Percentiles rank a stretch among this genome's conserved stretches.
Evolutionary conservation across 2,113 vertebrate genomes (phyloP).

Genomic region (Carlito syrichta): DNA sequence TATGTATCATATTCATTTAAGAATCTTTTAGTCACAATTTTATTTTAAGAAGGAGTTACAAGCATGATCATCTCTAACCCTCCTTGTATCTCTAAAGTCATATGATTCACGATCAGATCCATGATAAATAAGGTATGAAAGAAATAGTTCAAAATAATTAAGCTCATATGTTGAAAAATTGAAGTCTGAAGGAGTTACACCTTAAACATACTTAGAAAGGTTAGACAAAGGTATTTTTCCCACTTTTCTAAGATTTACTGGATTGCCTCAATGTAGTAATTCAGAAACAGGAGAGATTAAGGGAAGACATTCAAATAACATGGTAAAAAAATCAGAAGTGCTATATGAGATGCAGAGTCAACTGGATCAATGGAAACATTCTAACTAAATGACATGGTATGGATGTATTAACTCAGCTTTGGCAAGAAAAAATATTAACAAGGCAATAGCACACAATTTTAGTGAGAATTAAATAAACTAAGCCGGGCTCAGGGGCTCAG

Average conservation of each 20-base stretch:
- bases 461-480: not conserved
- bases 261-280: not conserved
- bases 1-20: not conserved
- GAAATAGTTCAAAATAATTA: not conserved
- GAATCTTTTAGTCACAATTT: not conserved
- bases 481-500: too few relatives aligned
- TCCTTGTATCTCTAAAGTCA: not conserved
- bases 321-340: not conserved
- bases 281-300: not conserved
- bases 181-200: conserved; percentile 28
- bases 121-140: not conserved
- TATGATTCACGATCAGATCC: not conserved
- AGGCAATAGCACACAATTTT: not conserved
- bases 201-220: conserved; percentile 19
- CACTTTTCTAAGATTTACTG: not conserved
- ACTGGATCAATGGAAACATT: not conserved
- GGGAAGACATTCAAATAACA: not conserved
- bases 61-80: not conserved
- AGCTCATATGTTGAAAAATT: not conserved
- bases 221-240: conserved; percentile 27
- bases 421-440: not conserved
- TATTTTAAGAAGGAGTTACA: not conserved
- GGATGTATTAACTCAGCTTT: not conserved
- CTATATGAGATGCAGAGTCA: not conserved
- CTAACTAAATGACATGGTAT: not conserved